Percentiles rank a stretch among this genome's conserved stretches.
Evolutionary conservation across 2,797 vertebrate genomes (phyloP).

Genomic region (Poeciliopsis gracilis): DNA sequence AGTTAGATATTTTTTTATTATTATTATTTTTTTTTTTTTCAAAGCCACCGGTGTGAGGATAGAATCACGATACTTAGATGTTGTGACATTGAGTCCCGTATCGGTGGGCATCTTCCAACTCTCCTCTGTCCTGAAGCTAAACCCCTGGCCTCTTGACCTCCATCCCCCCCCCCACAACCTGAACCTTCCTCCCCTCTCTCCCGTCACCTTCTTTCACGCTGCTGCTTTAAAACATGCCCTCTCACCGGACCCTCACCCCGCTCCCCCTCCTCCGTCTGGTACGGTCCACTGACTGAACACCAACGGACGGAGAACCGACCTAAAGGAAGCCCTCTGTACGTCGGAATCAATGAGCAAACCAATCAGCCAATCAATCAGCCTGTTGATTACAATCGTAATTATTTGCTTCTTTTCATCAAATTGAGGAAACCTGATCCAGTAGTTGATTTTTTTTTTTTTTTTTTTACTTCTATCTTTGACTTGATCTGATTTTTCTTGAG

Average conservation of each 20-base stretch:
- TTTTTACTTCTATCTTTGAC: conserved; percentile 15
- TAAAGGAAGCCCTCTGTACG: conserved; percentile 59
- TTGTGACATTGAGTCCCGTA: conserved; percentile 8
- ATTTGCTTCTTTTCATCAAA: conserved; percentile 66
- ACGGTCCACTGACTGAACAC: conserved; percentile 46
- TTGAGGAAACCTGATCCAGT: conserved; percentile 60
- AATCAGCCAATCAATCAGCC: conserved; percentile 47
- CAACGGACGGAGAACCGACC: conserved; percentile 35
- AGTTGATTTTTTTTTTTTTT: conserved; percentile 40
- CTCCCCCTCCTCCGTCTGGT: conserved; percentile 23
- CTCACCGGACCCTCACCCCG: conserved; percentile 42
- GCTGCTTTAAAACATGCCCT: conserved; percentile 71
- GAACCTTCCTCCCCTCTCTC: conserved; percentile 27
- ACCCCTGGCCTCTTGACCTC: conserved; percentile 38
- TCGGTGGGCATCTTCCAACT: conserved; percentile 67
- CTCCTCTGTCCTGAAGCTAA: conserved; percentile 71
- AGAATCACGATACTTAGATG: background rate
- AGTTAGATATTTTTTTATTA: background rate
- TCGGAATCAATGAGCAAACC: conserved; percentile 71
- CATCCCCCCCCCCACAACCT: conserved; percentile 5
- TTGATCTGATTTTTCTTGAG: conserved; percentile 36
- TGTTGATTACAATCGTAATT: conserved; percentile 73
- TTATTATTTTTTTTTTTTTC: too few species aligned
- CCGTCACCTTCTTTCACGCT: conserved; percentile 57
- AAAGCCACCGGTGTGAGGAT: too few species aligned